These are phyloP conservation scores for Brachionus manjavacas DNA, from an alignment of 1,140 invertebrate genomes.

Conservation along the genomic window DNA sequence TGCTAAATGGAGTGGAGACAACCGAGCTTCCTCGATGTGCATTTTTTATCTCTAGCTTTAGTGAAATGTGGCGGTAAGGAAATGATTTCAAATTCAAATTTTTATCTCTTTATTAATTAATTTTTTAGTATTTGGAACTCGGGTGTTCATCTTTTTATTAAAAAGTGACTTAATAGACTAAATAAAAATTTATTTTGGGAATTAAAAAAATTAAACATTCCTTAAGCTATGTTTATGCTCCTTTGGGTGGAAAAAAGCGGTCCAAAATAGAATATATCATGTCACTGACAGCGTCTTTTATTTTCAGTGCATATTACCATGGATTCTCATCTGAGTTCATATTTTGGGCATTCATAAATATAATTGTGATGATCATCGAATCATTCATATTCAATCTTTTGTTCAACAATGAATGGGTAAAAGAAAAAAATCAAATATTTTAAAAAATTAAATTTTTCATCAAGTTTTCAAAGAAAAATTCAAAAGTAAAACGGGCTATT, in stretches of 20 bases:
- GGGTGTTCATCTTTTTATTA: neutral
- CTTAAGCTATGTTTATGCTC: neutral
- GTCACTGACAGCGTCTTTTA: neutral
- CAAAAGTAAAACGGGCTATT: neutral
- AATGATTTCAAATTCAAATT: no score
- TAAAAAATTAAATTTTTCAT: no score
- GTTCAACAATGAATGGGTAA: neutral
- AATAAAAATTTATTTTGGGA: neutral
- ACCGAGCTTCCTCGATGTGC: neutral
- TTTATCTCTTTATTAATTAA: neutral
- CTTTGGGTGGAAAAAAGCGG: neutral
- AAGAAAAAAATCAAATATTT: neutral
- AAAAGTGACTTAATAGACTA: neutral
- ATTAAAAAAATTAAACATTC: neutral
- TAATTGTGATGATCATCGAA: neutral
- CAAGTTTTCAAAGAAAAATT: neutral
- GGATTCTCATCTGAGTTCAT: neutral
- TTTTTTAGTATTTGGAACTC: neutral
- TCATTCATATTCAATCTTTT: neutral
- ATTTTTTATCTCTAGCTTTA: neutral
- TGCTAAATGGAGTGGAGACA: neutral
- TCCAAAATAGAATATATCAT: neutral
- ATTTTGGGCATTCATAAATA: neutral
- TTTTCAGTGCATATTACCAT: neutral
- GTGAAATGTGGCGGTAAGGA: neutral